A percentile compares a stretch with the other conserved stretches of the same genome.
Conservation (phyloP, 2,888 invertebrate species). For the Tenthredo amoena region DNA sequence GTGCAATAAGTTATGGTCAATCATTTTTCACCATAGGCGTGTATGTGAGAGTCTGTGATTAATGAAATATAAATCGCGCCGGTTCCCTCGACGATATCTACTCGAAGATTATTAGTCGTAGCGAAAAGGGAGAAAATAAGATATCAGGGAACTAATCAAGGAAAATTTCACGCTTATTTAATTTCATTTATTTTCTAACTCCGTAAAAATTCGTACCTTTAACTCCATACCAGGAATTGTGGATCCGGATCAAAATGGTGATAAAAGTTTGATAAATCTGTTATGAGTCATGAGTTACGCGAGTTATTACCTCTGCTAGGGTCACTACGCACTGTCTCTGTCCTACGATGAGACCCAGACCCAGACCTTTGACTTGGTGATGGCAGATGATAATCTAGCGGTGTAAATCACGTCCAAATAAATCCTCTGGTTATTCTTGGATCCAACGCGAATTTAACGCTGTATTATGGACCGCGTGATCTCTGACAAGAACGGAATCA, state of each 20-base stretch:
- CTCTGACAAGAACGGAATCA: slow-evolving; percentile 1
- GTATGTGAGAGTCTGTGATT: not conserved
- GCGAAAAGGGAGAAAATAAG: not conserved
- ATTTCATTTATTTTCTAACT: no score
- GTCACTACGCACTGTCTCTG: not conserved
- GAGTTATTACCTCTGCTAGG: not conserved
- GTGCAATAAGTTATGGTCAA: not conserved
- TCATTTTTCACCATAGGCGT: not conserved
- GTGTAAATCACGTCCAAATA: slow-evolving; percentile 10
- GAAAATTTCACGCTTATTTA: not conserved
- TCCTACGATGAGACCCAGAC: not conserved
- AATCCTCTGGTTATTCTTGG: not conserved
- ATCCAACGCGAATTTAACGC: slow-evolving; percentile 15
- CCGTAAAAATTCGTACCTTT: no score
- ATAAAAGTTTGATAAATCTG: not conserved
- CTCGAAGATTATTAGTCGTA: not conserved
- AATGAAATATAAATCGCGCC: not conserved
- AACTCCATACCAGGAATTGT: no score
- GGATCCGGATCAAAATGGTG: not conserved
- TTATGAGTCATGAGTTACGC: not conserved
- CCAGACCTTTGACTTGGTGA: slow-evolving; percentile 24
- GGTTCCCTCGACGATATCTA: not conserved
- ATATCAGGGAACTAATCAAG: not conserved
- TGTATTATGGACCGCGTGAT: not conserved
- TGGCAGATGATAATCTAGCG: slow-evolving; percentile 19